Base-by-base conservation (phyloP, 2,797 vertebrate genomes). In the Benthosema pterotum region DNA sequence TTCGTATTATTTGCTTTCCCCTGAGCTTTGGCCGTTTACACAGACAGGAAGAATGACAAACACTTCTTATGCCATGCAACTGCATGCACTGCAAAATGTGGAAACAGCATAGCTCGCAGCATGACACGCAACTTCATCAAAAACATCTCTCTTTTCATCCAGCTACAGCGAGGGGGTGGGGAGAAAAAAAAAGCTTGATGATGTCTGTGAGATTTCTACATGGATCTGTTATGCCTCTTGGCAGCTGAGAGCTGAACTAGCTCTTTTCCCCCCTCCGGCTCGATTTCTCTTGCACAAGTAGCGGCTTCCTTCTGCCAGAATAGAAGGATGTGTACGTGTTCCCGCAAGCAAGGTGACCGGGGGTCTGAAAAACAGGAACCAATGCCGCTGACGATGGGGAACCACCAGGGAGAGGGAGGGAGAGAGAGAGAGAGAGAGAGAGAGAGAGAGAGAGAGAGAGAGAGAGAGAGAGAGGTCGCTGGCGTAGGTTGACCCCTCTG, bases 291-390 rank as follows among this genome's bases (percentile, higher is more conserved):
- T 77, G 83, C 80, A 83, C 80, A 85, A 79, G 78, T 80, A 78
- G 58, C 59, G 68, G 78, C 68, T 91, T 91, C 87, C 88, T n/a
- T 89, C 82, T 65, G 83, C 81, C 70, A 92, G 90, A 93, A 93
- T 91, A 73, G 84, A 86, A 92, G 93, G 92, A 93, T 92, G 89
- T 92, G 82, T 42, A 85, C 75, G 64, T 86, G 77, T 83, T 88
- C 83, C 81, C 74, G 32, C 62, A 71, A n/a, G 79, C 72, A 75
- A 87, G 78, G 79, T 80, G 82, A 80, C 77, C 38, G 11, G 81
- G 11, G 81, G 72, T 63, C 67, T 63, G 76, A 88, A 92, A 91
- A 92, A 92, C 93, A 93, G 92, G 91, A 93, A 92, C 83, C 13
- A 7, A 71, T 67, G 72, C 61, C 75, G 81, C 85, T 82, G 63